Evolutionary conservation across 2,888 invertebrate species (phyloP), one percentile per base, ranked within the genome.

Genomic region (Pammene fasciana): DNA sequence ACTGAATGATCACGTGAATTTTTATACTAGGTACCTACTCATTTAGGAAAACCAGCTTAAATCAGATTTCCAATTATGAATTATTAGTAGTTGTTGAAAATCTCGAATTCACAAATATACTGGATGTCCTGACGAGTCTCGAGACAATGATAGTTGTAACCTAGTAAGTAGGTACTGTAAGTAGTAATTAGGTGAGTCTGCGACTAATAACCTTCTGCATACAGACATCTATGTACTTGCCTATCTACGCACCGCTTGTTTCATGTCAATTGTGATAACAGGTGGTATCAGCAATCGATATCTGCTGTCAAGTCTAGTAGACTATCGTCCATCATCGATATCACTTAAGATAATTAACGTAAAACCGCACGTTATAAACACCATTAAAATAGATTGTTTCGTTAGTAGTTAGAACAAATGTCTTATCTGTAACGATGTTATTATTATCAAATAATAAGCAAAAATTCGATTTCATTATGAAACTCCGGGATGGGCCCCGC

Each of bases 191-290:
- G 61, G 54, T 38, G 43, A 26, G 54, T 46, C 67, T 54, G 14
- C 60, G 34, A 16, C 36, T 57, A n/a, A 13, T 18, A 34, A 66
- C 59, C 57, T 66, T 11, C 43, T 34, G n/a, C 43, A 43, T 11
- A 43, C 50, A 52, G 16, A 48, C 11, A n/a, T 34, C 41, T 41
- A 38, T 14, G n/a, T 55, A 41, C 14, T 16, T 50, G 36, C 36
- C 7, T 36, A 36, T 26, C 10, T 16, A 56, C 43, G 43, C 57
- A 59, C 66, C 50, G 50, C 45, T 54, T 54, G 11, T 60, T 46
- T 38, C 13, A 57, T 48, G 18, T 43, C 16, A 60, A 59, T 55
- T 45, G 34, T 68, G 68, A 68, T 68, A 56, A 68, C 61, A 62
- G 56, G 13, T 62, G 61, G 10, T 62, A 57, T 65, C 56, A 60